These are phyloP conservation scores for Chaenodraco wilsoni DNA, from an alignment of 2,797 vertebrate genomes.

Conservation along the genomic window DNA sequence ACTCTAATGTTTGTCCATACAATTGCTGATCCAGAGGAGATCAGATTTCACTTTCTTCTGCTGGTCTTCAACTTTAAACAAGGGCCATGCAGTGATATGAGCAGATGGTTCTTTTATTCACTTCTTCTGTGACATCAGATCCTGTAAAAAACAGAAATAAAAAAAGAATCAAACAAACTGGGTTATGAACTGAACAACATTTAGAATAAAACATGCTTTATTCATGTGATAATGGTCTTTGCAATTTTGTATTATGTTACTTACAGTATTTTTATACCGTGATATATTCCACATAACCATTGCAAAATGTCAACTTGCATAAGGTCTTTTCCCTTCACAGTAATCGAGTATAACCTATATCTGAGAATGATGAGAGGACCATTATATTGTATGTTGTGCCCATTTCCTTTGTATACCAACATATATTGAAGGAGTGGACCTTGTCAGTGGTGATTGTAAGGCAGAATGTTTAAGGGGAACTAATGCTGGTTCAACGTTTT, in stretches of 20 bases:
- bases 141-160: slow-evolving; percentile 61
- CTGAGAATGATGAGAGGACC: background rate
- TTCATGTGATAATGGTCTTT: background rate
- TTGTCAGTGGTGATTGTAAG: slow-evolving; percentile 6
- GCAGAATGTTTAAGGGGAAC: slow-evolving; percentile 2
- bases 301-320: slow-evolving; percentile 1
- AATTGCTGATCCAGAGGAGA: slow-evolving; percentile 68
- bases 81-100: slow-evolving; percentile 56
- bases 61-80: slow-evolving; percentile 58
- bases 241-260: background rate
- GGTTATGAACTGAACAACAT: slow-evolving; percentile 14
- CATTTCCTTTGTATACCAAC: slow-evolving; percentile 10
- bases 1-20: slow-evolving; percentile 74
- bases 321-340: background rate
- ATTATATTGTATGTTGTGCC: slow-evolving; percentile 10
- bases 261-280: background rate
- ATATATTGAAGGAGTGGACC: background rate
- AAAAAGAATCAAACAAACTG: slow-evolving; percentile 51
- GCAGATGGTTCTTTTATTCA: slow-evolving; percentile 65
- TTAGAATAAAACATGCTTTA: background rate
- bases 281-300: background rate
- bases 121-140: slow-evolving; percentile 57
- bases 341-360: background rate
- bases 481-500: background rate
- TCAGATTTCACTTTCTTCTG: slow-evolving; percentile 65